Conservation (phyloP, 2,113 vertebrate genomes). For the Lepus americanus region DNA sequence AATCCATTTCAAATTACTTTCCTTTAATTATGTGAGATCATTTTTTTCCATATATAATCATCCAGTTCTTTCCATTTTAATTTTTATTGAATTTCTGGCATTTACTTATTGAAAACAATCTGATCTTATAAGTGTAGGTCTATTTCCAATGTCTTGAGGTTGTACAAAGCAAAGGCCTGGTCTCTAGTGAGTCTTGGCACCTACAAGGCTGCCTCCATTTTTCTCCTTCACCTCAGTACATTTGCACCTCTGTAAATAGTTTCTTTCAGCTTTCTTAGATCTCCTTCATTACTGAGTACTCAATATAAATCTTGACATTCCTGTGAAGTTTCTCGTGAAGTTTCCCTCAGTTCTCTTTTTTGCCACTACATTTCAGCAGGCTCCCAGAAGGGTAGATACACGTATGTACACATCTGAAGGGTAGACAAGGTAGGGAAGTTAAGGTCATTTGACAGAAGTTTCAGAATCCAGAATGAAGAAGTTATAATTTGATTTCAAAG, state of each 20-base stretch:
- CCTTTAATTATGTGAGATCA: not conserved
- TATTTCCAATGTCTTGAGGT: not conserved
- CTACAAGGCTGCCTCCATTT: too few relatives aligned
- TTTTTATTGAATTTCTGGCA: not conserved
- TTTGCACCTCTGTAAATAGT: rapidly evolving
- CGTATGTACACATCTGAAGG: not conserved
- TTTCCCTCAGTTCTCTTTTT: not conserved
- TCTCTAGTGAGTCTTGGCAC: not conserved
- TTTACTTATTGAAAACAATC: not conserved
- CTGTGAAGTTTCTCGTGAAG: not conserved
- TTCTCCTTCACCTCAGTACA: not conserved
- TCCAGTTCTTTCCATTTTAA: not conserved
- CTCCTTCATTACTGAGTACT: not conserved
- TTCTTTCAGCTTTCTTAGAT: not conserved
- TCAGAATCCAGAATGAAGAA: not conserved
- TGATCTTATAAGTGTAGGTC: not conserved
- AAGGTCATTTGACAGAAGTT: not conserved
- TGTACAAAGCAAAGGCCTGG: not conserved
- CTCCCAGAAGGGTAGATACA: too few relatives aligned
- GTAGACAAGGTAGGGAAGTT: not conserved
- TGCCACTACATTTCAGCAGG: rapidly evolving
- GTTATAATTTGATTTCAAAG: constrained; percentile 28
- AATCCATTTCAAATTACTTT: constrained; percentile 23
- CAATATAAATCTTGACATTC: not conserved
- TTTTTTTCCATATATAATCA: not conserved